Evolutionary conservation across 1,140 invertebrate species (phyloP).

Genomic region (Neoseiulus cucumeris): DNA sequence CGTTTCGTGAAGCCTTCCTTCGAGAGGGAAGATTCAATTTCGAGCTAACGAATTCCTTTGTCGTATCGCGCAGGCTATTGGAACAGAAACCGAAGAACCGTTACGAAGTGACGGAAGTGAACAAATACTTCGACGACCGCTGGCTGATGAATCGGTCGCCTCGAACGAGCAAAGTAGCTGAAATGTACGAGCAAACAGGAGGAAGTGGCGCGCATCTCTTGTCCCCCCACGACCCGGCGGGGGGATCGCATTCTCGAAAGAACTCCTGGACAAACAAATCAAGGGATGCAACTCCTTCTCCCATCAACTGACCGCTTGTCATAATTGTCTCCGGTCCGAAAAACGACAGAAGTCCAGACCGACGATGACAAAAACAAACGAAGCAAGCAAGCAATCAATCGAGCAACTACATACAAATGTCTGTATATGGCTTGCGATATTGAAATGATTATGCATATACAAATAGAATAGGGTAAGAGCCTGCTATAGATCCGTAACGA

Average conservation of each 20-base stretch:
- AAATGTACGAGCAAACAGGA: background rate
- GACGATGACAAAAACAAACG: too few species aligned
- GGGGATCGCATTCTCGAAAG: background rate
- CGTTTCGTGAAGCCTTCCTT: too few species aligned
- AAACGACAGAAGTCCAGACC: too few species aligned
- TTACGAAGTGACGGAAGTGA: slow-evolving; percentile 46
- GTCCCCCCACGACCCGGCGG: background rate
- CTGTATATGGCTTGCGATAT: too few species aligned
- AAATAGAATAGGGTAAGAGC: too few species aligned
- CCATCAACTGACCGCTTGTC: background rate
- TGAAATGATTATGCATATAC: too few species aligned
- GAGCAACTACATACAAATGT: too few species aligned
- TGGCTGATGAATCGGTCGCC: slow-evolving; percentile 33
- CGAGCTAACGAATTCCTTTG: too few species aligned
- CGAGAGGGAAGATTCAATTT: too few species aligned
- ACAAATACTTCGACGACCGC: slow-evolving; percentile 47
- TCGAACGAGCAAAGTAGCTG: slow-evolving; percentile 6
- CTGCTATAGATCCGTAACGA: too few species aligned
- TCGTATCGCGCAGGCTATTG: slow-evolving; percentile 30
- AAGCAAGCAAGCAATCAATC: too few species aligned
- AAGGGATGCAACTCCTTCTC: slow-evolving; percentile 2
- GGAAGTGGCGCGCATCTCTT: background rate
- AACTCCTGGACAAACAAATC: slow-evolving; percentile 7
- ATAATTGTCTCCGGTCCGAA: too few species aligned
- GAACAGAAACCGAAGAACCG: slow-evolving; percentile 51